Conservation (phyloP, 1,140 invertebrate species). For the Scylla paramamosain region DNA sequence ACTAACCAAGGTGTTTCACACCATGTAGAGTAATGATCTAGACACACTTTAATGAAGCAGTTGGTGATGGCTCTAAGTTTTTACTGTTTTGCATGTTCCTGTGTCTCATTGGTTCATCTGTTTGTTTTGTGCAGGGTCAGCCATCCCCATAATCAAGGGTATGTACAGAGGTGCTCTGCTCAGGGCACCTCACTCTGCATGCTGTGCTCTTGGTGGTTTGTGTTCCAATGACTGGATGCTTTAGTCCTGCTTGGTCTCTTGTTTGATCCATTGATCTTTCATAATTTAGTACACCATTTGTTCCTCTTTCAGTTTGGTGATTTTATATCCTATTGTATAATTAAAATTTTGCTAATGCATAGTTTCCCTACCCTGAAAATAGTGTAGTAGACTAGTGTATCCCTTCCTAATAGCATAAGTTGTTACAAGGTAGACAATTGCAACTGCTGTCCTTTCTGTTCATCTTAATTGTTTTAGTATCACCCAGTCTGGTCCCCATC, state of each 20-base stretch:
- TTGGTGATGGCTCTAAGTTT: background rate
- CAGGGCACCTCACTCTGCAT: conserved; percentile 41
- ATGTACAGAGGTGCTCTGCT: conserved; percentile 66
- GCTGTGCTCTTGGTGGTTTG: background rate
- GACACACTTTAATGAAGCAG: background rate
- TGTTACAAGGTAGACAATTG: no score
- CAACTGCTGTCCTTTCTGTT: no score
- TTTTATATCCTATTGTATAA: background rate
- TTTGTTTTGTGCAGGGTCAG: conserved; percentile 77
- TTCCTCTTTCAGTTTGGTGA: background rate
- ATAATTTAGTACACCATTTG: background rate
- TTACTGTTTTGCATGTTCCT: conserved; percentile 50
- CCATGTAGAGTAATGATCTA: background rate
- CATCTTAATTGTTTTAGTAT: no score
- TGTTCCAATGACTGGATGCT: background rate
- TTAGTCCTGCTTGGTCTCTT: background rate
- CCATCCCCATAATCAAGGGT: conserved; percentile 77
- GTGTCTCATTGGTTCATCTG: conserved; percentile 71
- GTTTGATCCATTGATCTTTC: background rate
- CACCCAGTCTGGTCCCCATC: no score
- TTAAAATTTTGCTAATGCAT: no score
- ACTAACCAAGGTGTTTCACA: background rate
- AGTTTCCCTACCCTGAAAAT: no score
- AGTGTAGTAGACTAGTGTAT: no score
- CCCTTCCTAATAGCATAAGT: no score